Evolutionary conservation across 2,888 invertebrate genomes (phyloP), one percentile per base, ranked within the genome.

Genomic region (Pseudoips prasinana): DNA sequence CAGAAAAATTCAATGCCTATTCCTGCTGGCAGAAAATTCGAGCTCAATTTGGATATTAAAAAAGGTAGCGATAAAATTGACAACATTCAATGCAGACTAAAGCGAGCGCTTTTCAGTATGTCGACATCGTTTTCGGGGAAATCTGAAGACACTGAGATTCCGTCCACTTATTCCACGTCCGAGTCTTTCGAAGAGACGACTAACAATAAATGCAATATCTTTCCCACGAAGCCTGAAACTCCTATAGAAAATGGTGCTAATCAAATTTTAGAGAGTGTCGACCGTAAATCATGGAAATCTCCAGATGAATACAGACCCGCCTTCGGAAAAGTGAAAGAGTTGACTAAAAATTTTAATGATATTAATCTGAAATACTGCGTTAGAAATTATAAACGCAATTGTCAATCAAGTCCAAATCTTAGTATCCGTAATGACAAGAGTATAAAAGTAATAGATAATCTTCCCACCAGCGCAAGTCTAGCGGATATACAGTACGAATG

Each of bases 271-370:
- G 79, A 82, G 36, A 73, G 74, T 33, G 72, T 75, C 25, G 78
- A 84, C 36, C 73, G 78, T 28, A 92, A 92, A 50, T 92, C 91
- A 9, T 93, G 93, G 93, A 92, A 91, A 57, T 93, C 93, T 0
- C 93, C 93, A 0, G 92, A 93, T 52, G 92, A 93, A 54, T 92
- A 91, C 30, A 78, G 93, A 35, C 90, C 93, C 9, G 92, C 93
- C 0, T 90, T 90, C 37, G 94, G 94, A 1, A 91, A 92, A 69
- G 94, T 94, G 0, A 93, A 92, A 37, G 93, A 92, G 22, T 78
- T 95, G 38, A 90, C 94, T 0, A 92, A 92, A 63, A 93, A 92
- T 69, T 95, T 94, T 50, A 90, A 92, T 52, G 73, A 82, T 49
- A 86, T 89, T 11, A 85, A 88, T 55, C 65, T 89, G 11, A 78